These are phyloP conservation scores for Lycopodina hypogea DNA, from an alignment of 37 sponge, comb jelly and placozoan genomes.

Conservation along the genomic window DNA sequence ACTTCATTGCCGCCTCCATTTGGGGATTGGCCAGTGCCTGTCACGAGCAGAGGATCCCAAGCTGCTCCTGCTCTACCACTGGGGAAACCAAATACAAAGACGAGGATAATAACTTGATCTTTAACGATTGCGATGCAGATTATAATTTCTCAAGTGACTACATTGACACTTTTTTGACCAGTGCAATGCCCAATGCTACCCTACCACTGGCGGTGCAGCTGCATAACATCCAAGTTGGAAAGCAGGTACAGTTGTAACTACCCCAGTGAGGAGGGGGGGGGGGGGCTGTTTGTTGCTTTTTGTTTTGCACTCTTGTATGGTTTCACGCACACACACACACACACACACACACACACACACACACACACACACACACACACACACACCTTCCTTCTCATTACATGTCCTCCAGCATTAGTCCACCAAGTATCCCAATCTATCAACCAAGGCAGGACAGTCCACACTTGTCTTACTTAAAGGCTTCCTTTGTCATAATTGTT, in stretches of 20 bases:
- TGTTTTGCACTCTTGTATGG: too few relatives aligned
- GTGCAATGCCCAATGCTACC: neutral
- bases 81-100: neutral
- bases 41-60: constrained; percentile 15
- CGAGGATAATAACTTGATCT: constrained; percentile 8
- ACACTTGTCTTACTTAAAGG: too few relatives aligned
- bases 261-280: neutral
- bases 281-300: neutral
- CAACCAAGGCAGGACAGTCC: too few relatives aligned
- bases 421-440: too few relatives aligned
- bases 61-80: constrained; percentile 27
- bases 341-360: too few relatives aligned
- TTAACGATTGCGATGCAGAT: constrained; percentile 32
- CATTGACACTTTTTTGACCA: constrained; percentile 2
- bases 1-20: constrained; percentile 38
- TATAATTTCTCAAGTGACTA: constrained; percentile 6
- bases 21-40: constrained; percentile 26
- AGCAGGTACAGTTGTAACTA: constrained; percentile 2
- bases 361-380: too few relatives aligned
- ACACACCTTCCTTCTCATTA: too few relatives aligned
- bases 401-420: too few relatives aligned
- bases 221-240: constrained; percentile 29
- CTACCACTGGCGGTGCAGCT: neutral
- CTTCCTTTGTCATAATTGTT: too few relatives aligned
- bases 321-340: too few relatives aligned